These are phyloP conservation scores for Graphium colonna DNA, from an alignment of 2,888 invertebrate genomes.

Conservation along the genomic window DNA sequence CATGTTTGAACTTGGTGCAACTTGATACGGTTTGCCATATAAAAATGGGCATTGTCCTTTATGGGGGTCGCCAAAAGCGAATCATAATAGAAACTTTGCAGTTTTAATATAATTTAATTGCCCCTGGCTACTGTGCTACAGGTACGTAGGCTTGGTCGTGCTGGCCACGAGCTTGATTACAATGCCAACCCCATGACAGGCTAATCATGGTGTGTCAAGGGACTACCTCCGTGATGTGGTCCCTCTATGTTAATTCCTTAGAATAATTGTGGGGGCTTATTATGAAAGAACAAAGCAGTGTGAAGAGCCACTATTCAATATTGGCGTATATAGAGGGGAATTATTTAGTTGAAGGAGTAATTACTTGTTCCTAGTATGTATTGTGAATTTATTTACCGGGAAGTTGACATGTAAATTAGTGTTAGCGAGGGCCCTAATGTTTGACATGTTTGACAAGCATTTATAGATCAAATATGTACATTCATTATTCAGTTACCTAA, in stretches of 20 bases:
- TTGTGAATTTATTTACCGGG: background rate
- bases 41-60: no score
- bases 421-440: no score
- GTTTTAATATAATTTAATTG: no score
- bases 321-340: constrained; percentile 7
- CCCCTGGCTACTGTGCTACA: no score
- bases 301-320: constrained; percentile 9
- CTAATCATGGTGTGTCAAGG: constrained; percentile 60
- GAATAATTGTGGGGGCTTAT: constrained; percentile 21
- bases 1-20: no score
- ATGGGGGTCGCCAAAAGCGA: no score
- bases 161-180: constrained; percentile 48
- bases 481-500: no score
- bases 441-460: no score
- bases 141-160: no score
- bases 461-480: no score
- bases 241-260: constrained; percentile 23
- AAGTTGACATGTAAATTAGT: background rate
- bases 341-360: constrained; percentile 1
- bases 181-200: constrained; percentile 56
- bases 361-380: background rate
- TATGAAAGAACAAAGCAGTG: constrained; percentile 22
- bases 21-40: no score
- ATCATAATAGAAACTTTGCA: no score
- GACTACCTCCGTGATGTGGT: constrained; percentile 31